phyloP scores from a whole-genome alignment of 2,888 invertebrate species.

The Agrotis segetum region DNA sequence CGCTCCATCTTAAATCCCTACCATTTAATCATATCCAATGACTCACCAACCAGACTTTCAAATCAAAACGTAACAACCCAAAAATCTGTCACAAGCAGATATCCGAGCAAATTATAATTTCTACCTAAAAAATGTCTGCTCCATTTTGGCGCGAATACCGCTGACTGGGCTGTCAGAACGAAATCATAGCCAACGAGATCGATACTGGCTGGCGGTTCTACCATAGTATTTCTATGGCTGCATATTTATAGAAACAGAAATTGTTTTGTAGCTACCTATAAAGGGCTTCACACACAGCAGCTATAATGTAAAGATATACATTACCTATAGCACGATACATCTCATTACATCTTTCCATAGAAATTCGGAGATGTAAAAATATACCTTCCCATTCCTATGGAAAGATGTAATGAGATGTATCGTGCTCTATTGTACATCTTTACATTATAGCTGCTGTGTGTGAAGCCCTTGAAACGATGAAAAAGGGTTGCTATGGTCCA shows the following conservation, averaged over 20 bases:
- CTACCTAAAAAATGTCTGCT: slow-evolving; percentile 9
- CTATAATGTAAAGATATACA: too few relatives aligned
- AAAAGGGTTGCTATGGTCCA: too few relatives aligned
- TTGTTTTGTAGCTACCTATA: neutral
- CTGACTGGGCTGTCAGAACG: slow-evolving; percentile 34
- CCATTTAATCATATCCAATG: neutral
- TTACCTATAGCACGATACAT: too few relatives aligned
- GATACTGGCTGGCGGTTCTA: slow-evolving; percentile 29
- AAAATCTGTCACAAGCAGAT: slow-evolving; percentile 26
- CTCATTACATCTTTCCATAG: too few relatives aligned
- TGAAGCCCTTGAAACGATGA: too few relatives aligned
- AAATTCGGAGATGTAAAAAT: too few relatives aligned
- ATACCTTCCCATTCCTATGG: too few relatives aligned
- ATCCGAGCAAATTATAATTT: slow-evolving; percentile 12
- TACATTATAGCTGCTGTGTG: too few relatives aligned
- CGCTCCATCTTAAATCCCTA: too few relatives aligned
- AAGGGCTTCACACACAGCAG: too few relatives aligned
- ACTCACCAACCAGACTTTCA: neutral
- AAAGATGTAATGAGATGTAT: too few relatives aligned
- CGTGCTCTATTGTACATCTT: too few relatives aligned
- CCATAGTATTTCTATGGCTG: slow-evolving; percentile 19
- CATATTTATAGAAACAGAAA: slow-evolving; percentile 13
- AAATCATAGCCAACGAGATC: slow-evolving; percentile 41
- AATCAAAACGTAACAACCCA: neutral
- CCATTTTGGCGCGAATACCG: slow-evolving; percentile 35